A percentile compares a stretch with the other conserved stretches of the same genome.
Evolutionary conservation across 2,113 vertebrate species (phyloP).

Genomic region (Oenanthe oenanthe): DNA sequence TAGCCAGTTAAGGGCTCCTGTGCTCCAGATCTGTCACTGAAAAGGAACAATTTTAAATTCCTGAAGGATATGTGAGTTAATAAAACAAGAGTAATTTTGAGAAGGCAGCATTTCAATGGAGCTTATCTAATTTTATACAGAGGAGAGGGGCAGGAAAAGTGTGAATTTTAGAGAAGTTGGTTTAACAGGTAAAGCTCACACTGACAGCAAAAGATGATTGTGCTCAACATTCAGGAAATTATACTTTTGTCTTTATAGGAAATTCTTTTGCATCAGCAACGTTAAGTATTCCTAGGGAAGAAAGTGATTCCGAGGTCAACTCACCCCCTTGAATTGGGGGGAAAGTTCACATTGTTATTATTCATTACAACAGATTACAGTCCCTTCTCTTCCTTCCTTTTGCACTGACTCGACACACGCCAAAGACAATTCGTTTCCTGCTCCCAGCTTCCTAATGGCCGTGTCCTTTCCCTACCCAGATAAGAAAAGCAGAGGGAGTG

Average conservation of each 20-base stretch:
- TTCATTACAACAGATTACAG: conserved; percentile 8
- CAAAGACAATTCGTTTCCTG: neutral
- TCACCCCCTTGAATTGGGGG: neutral
- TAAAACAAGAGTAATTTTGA: neutral
- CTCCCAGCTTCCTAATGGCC: neutral
- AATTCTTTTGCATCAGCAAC: neutral
- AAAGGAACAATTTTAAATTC: neutral
- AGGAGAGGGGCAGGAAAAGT: conserved; percentile 22
- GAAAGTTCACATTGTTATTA: neutral
- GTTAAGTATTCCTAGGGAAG: neutral
- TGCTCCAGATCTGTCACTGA: neutral
- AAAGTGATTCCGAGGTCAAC: neutral
- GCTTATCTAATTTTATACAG: neutral
- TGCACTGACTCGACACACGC: conserved; percentile 11
- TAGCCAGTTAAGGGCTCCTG: neutral
- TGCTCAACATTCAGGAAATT: neutral
- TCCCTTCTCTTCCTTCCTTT: neutral
- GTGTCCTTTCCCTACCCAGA: neutral
- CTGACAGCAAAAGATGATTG: neutral
- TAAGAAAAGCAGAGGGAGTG: neutral
- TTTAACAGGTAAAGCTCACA: neutral
- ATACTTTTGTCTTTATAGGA: neutral
- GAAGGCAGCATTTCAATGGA: neutral
- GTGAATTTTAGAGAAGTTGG: neutral
- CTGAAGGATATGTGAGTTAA: neutral